Evolutionary conservation across 2,113 vertebrate species (phyloP).

Genomic region (Dicrurus megarhynchus): DNA sequence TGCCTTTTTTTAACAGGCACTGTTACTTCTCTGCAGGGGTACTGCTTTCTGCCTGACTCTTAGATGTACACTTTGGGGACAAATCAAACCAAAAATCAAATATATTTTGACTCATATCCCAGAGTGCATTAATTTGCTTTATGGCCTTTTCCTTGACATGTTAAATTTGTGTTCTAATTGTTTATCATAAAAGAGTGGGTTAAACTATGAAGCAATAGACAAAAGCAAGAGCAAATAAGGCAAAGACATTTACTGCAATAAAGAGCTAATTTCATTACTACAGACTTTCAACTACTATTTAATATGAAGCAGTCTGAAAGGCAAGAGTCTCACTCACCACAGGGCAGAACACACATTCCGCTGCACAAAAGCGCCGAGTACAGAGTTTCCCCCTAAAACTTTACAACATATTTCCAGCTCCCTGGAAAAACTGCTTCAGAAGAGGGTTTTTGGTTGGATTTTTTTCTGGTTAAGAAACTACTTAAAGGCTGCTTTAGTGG

Average conservation of each 20-base stretch:
- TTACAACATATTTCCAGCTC: slow-evolving; percentile 39
- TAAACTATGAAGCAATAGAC: neutral
- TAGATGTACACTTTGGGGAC: neutral
- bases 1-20: neutral
- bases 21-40: neutral
- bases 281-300: neutral
- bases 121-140: neutral
- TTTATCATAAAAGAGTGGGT: neutral
- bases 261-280: slow-evolving; percentile 12
- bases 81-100: slow-evolving; percentile 27
- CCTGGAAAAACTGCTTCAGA: slow-evolving; percentile 16
- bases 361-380: neutral
- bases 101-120: neutral
- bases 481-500: neutral
- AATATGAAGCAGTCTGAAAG: neutral
- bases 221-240: neutral
- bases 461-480: slow-evolving; percentile 1
- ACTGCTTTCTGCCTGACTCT: slow-evolving; percentile 1
- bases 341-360: neutral
- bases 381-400: slow-evolving; percentile 5
- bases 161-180: neutral
- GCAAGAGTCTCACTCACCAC: neutral
- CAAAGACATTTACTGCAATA: neutral
- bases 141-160: neutral
- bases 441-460: neutral